A percentile compares a stretch with the other conserved stretches of the same genome.
These are phyloP conservation scores for Megalops atlanticus DNA, from an alignment of 2,113 vertebrate species.

Conservation along the genomic window DNA sequence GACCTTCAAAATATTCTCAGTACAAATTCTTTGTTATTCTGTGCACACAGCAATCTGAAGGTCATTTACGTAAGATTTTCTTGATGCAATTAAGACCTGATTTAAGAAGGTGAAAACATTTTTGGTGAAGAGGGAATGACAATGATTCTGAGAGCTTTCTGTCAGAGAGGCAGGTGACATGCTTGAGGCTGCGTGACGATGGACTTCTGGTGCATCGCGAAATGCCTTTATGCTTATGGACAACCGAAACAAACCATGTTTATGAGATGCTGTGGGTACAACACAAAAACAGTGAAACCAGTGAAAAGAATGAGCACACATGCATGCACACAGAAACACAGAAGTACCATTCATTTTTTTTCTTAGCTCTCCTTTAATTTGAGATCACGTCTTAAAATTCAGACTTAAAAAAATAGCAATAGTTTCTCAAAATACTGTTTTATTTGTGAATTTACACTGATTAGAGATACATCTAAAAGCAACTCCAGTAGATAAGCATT, in stretches of 20 bases:
- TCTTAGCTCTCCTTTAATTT: neutral
- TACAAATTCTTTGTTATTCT: neutral
- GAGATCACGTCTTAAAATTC: neutral
- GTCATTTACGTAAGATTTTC: too few species aligned
- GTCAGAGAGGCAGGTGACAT: neutral
- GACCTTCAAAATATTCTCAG: neutral
- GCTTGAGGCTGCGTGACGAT: neutral
- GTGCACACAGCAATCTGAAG: too few species aligned
- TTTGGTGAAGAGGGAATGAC: neutral
- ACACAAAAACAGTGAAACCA: neutral
- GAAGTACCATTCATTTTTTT: neutral
- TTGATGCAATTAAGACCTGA: too few species aligned
- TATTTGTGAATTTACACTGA: constrained; percentile 7
- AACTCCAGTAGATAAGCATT: constrained; percentile 4
- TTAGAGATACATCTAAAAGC: neutral
- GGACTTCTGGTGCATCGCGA: neutral
- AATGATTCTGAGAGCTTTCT: neutral
- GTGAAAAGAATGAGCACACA: neutral
- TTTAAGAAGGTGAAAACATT: neutral
- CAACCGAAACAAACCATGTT: neutral
- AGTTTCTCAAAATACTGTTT: neutral
- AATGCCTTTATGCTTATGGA: neutral
- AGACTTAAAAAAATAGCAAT: constrained; percentile 1
- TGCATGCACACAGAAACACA: neutral
- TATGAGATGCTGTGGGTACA: neutral